phyloP scores from a whole-genome alignment of 64 coral and sea anemone species.

The Actinia tenebrosa region DNA sequence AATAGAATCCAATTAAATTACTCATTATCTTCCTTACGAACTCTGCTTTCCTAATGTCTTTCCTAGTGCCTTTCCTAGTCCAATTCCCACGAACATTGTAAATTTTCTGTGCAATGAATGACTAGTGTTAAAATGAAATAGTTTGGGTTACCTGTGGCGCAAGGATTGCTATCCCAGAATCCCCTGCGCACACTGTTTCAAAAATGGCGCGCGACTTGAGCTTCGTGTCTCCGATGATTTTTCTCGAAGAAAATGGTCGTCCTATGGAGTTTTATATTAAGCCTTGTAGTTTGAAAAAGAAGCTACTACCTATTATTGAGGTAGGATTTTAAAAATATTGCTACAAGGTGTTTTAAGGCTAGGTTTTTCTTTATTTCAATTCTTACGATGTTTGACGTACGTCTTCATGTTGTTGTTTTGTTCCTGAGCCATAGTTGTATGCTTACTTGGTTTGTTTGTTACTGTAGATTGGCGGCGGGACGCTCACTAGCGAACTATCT shows the following conservation, averaged over 20 bases:
- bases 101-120: neutral
- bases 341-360: neutral
- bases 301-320: neutral
- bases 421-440: too few species aligned
- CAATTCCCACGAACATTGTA: neutral
- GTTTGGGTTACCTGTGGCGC: neutral
- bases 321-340: neutral
- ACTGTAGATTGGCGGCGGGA: too few species aligned
- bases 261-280: slow-evolving; percentile 14
- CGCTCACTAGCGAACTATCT: too few species aligned
- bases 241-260: slow-evolving; percentile 7
- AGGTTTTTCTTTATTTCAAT: neutral
- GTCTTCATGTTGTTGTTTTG: neutral
- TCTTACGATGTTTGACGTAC: neutral
- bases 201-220: slow-evolving; percentile 17
- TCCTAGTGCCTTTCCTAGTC: too few species aligned
- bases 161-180: neutral
- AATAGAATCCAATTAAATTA: too few species aligned
- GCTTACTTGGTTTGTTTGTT: too few species aligned
- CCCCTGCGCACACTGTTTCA: neutral
- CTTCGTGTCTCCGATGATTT: neutral
- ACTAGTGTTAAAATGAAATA: neutral
- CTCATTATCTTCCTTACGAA: too few species aligned
- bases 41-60: too few species aligned
- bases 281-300: neutral